phyloP scores from a whole-genome alignment of 2,797 vertebrate genomes.

The Hyperoplus lanceolatus region DNA sequence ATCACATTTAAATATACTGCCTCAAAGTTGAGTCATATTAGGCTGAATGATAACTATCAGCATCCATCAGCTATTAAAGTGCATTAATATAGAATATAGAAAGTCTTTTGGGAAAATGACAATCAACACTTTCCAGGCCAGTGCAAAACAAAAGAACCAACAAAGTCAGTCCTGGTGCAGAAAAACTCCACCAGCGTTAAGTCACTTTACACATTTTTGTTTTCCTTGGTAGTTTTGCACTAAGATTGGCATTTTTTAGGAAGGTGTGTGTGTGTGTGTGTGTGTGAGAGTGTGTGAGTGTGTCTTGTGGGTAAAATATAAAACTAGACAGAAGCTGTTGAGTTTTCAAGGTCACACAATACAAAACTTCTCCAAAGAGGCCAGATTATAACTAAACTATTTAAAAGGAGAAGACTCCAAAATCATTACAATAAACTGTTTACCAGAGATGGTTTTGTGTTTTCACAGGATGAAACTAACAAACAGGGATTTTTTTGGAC shows the following conservation, averaged over 20 bases:
- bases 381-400: background rate
- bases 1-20: background rate
- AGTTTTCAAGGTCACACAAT: background rate
- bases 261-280: background rate
- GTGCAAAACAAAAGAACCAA: background rate
- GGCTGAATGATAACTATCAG: conserved; percentile 6
- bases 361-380: background rate
- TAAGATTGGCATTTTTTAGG: background rate
- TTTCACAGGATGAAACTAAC: background rate
- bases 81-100: too few relatives aligned
- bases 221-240: background rate
- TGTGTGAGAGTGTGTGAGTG: too few relatives aligned
- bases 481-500: background rate
- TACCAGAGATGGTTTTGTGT: background rate
- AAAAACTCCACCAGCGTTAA: background rate
- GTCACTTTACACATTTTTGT: background rate
- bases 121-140: background rate
- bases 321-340: background rate
- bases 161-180: background rate
- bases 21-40: conserved; percentile 4
- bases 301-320: background rate
- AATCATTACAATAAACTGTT: conserved; percentile 2
- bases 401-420: background rate
- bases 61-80: conserved; percentile 4
- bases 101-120: conserved; percentile 5